Evolutionary conservation across 2,888 invertebrate genomes (phyloP).

Genomic region (Spatulosminthurus flaviceps): DNA sequence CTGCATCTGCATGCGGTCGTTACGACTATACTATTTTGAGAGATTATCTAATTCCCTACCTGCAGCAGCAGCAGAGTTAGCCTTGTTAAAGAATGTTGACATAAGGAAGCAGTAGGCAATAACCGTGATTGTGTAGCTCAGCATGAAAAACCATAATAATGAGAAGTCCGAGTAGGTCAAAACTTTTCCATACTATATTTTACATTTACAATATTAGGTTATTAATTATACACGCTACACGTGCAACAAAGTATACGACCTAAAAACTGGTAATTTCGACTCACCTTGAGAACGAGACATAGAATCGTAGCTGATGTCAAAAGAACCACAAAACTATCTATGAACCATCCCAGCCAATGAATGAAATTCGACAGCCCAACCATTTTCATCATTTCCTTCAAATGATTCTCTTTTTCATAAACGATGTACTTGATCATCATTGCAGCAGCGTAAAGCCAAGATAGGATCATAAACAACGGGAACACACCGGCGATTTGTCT

Average conservation of each 20-base stretch:
- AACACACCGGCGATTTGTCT: conserved; percentile 69
- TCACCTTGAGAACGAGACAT: conserved; percentile 74
- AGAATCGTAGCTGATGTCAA: conserved; percentile 74
- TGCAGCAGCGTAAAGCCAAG: conserved; percentile 71
- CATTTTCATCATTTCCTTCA: conserved; percentile 70
- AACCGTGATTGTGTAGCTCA: conserved; percentile 70
- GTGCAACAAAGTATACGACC: too few relatives aligned
- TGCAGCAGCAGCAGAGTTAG: conserved; percentile 71
- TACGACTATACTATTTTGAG: neutral
- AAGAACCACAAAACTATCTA: conserved; percentile 70
- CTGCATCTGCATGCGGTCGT: neutral
- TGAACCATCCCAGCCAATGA: conserved; percentile 73
- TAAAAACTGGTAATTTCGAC: too few relatives aligned
- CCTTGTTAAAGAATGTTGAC: conserved; percentile 71
- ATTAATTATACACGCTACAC: too few relatives aligned
- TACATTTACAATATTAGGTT: neutral
- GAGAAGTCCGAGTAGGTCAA: conserved; percentile 75
- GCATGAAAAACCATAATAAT: conserved; percentile 75
- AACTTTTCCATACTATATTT: conserved; percentile 73
- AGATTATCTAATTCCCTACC: conserved; percentile 55
- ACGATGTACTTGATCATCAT: conserved; percentile 70
- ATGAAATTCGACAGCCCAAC: conserved; percentile 71
- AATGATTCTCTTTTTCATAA: conserved; percentile 70
- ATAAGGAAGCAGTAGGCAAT: conserved; percentile 69
- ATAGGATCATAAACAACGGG: conserved; percentile 70